phyloP scores from a whole-genome alignment of 2,888 invertebrate species.

The Drosophila acutilabella region DNA sequence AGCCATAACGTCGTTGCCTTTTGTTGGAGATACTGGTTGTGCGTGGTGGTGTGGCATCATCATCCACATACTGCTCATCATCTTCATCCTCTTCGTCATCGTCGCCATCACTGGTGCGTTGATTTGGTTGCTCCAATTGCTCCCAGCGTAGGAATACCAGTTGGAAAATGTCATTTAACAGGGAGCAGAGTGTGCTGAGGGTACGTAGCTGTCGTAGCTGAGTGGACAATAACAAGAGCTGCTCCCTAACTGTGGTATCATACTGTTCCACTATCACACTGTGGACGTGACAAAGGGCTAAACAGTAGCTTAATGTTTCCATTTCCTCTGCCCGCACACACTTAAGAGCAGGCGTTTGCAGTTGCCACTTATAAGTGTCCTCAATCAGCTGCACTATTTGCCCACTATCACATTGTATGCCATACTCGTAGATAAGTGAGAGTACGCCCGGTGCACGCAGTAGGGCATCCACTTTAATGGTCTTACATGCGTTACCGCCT shows the following conservation, averaged over 20 bases:
- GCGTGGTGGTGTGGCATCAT: slow-evolving; percentile 48
- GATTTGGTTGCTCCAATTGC: slow-evolving; percentile 62
- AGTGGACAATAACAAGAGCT: slow-evolving; percentile 69
- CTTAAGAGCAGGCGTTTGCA: slow-evolving; percentile 62
- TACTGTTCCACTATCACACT: slow-evolving; percentile 74
- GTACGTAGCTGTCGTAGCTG: slow-evolving; percentile 80
- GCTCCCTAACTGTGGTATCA: slow-evolving; percentile 50
- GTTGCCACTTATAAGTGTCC: slow-evolving; percentile 74
- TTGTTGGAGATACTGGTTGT: slow-evolving; percentile 1
- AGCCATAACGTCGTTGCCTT: slow-evolving; percentile 66
- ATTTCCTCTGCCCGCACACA: slow-evolving; percentile 73
- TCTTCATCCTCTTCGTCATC: slow-evolving; percentile 54
- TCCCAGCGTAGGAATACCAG: slow-evolving; percentile 84
- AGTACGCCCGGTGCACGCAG: slow-evolving; percentile 68
- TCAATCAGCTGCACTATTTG: slow-evolving; percentile 75
- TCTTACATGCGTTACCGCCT: slow-evolving; percentile 46
- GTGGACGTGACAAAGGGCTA: slow-evolving; percentile 74
- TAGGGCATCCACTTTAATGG: slow-evolving; percentile 69
- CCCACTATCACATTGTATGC: slow-evolving; percentile 69
- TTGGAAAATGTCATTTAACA: slow-evolving; percentile 82
- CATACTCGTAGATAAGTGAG: slow-evolving; percentile 68
- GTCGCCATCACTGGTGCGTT: slow-evolving; percentile 37
- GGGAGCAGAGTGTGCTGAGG: slow-evolving; percentile 73
- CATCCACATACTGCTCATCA: slow-evolving; percentile 69
- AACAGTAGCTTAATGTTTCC: slow-evolving; percentile 80